Percentiles rank a stretch among this genome's conserved stretches.
Conservation (phyloP, 53 echinoderm and acorn worm genomes). For the Astropecten irregularis region DNA sequence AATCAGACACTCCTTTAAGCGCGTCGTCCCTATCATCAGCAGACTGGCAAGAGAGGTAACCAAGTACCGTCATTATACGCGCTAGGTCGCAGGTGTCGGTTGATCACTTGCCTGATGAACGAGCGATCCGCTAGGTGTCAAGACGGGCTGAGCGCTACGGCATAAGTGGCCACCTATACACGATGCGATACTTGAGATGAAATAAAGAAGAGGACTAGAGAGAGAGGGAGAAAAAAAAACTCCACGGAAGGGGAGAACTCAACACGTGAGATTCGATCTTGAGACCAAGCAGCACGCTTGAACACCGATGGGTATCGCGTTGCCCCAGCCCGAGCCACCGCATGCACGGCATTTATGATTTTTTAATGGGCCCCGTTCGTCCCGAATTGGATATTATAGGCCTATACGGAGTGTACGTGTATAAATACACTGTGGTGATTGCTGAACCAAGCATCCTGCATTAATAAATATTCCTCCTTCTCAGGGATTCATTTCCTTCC, state of each 20-base stretch:
- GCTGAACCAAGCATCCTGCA: slow-evolving; percentile 18
- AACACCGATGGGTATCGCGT: slow-evolving; percentile 47
- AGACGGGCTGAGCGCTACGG: slow-evolving; percentile 28
- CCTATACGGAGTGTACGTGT: background rate
- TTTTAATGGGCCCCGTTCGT: slow-evolving; percentile 49
- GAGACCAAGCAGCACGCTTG: slow-evolving; percentile 32
- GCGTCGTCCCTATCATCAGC: background rate
- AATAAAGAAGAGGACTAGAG: background rate
- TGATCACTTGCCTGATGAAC: slow-evolving; percentile 44
- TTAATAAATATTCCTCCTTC: slow-evolving; percentile 24
- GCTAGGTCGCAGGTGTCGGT: slow-evolving; percentile 46
- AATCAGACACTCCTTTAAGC: slow-evolving; percentile 40
- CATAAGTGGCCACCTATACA: slow-evolving; percentile 19
- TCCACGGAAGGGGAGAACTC: background rate
- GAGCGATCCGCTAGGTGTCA: slow-evolving; percentile 48
- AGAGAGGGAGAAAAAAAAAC: background rate
- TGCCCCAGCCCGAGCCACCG: slow-evolving; percentile 6
- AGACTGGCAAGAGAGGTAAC: slow-evolving; percentile 30
- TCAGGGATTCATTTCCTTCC: background rate
- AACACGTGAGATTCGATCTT: slow-evolving; percentile 55
- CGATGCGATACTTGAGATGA: slow-evolving; percentile 9
- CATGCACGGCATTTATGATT: slow-evolving; percentile 46
- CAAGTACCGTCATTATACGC: slow-evolving; percentile 37
- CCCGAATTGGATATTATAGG: slow-evolving; percentile 36
- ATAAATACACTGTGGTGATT: slow-evolving; percentile 13